Evolutionary conservation across 37 sponge, comb jelly and placozoan genomes (phyloP).

Genomic region (Dysidea cf. avara): DNA sequence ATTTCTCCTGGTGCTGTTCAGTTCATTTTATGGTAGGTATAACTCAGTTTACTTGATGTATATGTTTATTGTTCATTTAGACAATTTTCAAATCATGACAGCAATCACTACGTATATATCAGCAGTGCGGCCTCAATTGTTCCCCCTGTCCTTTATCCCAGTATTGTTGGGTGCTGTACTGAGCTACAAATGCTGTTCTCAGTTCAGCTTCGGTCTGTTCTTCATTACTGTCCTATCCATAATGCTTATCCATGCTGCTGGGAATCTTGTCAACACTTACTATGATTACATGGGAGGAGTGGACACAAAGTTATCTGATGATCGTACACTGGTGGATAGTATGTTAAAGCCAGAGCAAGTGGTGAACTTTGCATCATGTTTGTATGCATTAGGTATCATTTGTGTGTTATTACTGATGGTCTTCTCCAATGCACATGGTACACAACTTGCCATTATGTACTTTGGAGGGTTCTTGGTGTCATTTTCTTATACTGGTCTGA

Average conservation of each 20-base stretch:
- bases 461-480: constrained; percentile 89
- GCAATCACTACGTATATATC: too few relatives aligned
- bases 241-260: constrained; percentile 80
- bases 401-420: constrained; percentile 46
- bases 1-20: too few relatives aligned
- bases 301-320: constrained; percentile 21
- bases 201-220: constrained; percentile 28
- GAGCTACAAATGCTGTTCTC: constrained; percentile 29
- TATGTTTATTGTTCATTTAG: too few relatives aligned
- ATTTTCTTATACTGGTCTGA: constrained; percentile 83
- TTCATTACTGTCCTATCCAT: constrained; percentile 48
- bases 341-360: constrained; percentile 43
- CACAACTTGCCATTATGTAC: constrained; percentile 64
- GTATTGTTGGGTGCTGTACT: constrained; percentile 75
- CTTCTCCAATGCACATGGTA: constrained; percentile 59
- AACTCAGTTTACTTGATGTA: too few relatives aligned
- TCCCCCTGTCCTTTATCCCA: constrained; percentile 72
- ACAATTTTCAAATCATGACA: too few relatives aligned
- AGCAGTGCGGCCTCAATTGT: constrained; percentile 77
- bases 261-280: constrained; percentile 87
- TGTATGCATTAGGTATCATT: constrained; percentile 70
- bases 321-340: constrained; percentile 43
- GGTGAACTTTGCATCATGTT: constrained; percentile 60
- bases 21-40: too few relatives aligned
- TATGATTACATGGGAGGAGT: constrained; percentile 71